A percentile compares a stretch with the other conserved stretches of the same genome.
These are phyloP conservation scores for Microcebus ravelobensis DNA, from an alignment of 2,113 vertebrate genomes.

Conservation along the genomic window DNA sequence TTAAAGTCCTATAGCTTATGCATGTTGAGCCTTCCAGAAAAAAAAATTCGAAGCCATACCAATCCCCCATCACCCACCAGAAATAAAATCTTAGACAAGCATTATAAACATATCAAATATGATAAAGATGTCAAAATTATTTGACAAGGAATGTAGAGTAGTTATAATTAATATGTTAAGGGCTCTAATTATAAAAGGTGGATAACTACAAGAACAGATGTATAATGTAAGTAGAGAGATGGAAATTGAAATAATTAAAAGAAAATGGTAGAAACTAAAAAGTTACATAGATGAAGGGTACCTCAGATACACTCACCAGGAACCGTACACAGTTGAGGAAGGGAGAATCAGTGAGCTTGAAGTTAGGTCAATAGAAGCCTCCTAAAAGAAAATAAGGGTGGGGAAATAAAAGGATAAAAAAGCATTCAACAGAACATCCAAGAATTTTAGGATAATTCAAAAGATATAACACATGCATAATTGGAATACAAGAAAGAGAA, in stretches of 20 bases:
- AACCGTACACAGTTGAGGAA: neutral
- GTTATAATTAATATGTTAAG: neutral
- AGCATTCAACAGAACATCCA: neutral
- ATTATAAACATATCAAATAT: neutral
- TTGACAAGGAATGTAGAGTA: neutral
- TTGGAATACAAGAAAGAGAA: neutral
- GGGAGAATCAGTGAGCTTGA: neutral
- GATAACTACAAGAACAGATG: neutral
- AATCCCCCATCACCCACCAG: rapidly evolving
- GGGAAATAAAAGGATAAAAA: neutral
- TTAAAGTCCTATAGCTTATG: neutral
- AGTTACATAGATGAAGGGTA: neutral
- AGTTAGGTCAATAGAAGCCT: neutral
- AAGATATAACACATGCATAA: neutral
- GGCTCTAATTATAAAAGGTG: neutral
- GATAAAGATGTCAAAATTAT: neutral
- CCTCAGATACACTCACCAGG: neutral
- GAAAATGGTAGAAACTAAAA: neutral
- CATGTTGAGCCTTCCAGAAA: neutral
- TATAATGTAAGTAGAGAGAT: neutral
- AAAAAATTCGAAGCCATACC: neutral
- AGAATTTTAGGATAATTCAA: neutral
- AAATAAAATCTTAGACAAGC: neutral
- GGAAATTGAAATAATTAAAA: neutral
- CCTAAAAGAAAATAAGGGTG: neutral